Base-by-base conservation (phyloP, 2,113 vertebrate genomes). In the Leucopsar rothschildi region DNA sequence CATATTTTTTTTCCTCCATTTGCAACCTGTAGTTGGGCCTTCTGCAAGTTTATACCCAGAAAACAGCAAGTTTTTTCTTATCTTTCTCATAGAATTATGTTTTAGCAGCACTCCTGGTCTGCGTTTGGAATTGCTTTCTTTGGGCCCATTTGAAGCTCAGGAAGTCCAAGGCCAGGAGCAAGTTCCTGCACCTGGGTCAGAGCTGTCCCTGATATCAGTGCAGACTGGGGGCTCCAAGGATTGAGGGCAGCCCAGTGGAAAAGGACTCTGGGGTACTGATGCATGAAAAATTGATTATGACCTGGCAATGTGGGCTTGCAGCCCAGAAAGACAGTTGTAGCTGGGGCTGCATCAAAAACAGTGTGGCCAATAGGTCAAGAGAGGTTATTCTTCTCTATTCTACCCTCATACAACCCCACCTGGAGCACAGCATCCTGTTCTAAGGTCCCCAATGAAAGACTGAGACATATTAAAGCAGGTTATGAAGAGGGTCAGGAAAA, bases 271-370 rank as follows among this genome's bases (percentile, higher is more conserved):
- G 29, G 16, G 7, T 79, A 13, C 8, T 56, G n/a, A 45, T 47
- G 13, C 49, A 47, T 0, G 0, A 61, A 60, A 78, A 69, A 45
- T 39, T 47, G 20, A 49, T 42, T 1, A 4, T 31, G 29, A 49
- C 40, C 42, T 5, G 3, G 10, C 10, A 61, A 9, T 31, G 20
- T 63, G 16, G 0, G 0, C 17, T 31, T 80, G 29, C 17, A 35
- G 9, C 40, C 29, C 25, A 31, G 49, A 71, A 63, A 8, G 29
- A 40, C 29, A 31, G 3, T 16, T 39, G 11, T 47, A 61, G 10
- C 39, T 5, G 3, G 4, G n/a, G 6, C 39, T 47, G 9, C 28
- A 40, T 29, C 39, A 24, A 45, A 40, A 55, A 15, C 15, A 55
- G 8, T 24, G 15, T 24, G 23, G 47, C 8, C 39, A 33, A 17